phyloP scores from a whole-genome alignment of 1,140 invertebrate species.

The Lasioglossum albipes region DNA sequence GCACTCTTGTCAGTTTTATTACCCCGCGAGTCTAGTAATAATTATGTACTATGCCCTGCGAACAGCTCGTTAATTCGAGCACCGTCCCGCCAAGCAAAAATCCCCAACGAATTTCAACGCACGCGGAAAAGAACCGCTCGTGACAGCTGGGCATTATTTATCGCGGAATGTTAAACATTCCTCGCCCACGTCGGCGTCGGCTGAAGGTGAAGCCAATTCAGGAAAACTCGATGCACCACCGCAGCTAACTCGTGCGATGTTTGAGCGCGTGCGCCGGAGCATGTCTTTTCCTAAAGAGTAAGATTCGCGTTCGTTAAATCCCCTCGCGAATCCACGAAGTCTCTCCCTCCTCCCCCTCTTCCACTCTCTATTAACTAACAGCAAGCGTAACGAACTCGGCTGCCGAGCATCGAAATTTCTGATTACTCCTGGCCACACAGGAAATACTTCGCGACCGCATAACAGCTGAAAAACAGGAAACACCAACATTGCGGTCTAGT shows the following conservation, averaged over 20 bases:
- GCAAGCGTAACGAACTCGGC: no score
- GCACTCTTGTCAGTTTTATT: no score
- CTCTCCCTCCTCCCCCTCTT: no score
- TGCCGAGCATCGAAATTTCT: constrained; percentile 5
- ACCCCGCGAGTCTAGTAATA: no score
- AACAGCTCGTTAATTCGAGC: no score
- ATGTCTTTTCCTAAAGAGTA: neutral
- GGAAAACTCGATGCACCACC: neutral
- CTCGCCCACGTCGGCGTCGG: neutral
- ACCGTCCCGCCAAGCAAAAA: neutral
- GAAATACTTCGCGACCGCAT: constrained; percentile 45
- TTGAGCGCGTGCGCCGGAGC: neutral
- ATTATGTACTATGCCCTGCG: no score
- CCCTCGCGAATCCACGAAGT: neutral
- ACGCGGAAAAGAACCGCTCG: neutral
- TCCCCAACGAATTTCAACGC: neutral
- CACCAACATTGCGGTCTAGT: constrained; percentile 21
- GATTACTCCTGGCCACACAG: constrained; percentile 8
- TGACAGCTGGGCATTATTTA: neutral
- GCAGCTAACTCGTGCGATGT: neutral
- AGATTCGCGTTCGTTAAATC: constrained; percentile 1
- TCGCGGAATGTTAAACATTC: neutral
- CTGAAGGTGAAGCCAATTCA: no score
- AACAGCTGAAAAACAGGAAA: constrained; percentile 51
- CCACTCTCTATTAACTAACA: neutral